Evolutionary conservation across 2,113 vertebrate species (phyloP).

Genomic region (Calidris pygmaea): DNA sequence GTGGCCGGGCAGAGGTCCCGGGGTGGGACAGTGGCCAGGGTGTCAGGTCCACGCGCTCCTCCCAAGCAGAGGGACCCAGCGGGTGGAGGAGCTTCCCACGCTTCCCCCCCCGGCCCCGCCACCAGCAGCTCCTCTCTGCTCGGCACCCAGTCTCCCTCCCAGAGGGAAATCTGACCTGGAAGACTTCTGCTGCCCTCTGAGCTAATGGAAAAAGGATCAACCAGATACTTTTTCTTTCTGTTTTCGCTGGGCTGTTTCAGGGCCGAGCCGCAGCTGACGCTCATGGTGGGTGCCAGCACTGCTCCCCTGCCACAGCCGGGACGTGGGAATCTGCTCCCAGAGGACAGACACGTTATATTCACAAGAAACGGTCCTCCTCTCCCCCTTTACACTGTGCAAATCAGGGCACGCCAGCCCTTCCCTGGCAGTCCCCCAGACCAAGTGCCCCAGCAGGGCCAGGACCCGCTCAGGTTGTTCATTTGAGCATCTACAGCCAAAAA

Average conservation of each 20-base stretch:
- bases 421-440: neutral
- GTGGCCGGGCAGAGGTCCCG: neutral
- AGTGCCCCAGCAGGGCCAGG: neutral
- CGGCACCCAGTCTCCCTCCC: neutral
- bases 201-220: conserved; percentile 60
- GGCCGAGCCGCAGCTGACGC: neutral
- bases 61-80: neutral
- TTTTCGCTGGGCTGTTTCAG: neutral
- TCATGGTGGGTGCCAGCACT: neutral
- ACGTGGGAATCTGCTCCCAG: neutral
- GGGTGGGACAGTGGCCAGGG: neutral
- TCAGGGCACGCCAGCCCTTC: neutral
- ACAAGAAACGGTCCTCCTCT: neutral
- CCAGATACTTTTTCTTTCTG: conserved; percentile 40
- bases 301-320: neutral
- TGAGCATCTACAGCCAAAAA: neutral
- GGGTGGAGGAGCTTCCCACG: neutral
- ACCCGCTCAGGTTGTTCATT: neutral
- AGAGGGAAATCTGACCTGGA: conserved; percentile 58
- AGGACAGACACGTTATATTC: rapidly evolving
- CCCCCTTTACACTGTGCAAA: neutral
- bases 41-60: neutral
- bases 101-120: too few relatives aligned
- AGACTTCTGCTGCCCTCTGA: conserved; percentile 36
- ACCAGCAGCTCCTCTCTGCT: neutral